Conservation (phyloP, 2,797 vertebrate species). For the Tadarida brasiliensis region DNA sequence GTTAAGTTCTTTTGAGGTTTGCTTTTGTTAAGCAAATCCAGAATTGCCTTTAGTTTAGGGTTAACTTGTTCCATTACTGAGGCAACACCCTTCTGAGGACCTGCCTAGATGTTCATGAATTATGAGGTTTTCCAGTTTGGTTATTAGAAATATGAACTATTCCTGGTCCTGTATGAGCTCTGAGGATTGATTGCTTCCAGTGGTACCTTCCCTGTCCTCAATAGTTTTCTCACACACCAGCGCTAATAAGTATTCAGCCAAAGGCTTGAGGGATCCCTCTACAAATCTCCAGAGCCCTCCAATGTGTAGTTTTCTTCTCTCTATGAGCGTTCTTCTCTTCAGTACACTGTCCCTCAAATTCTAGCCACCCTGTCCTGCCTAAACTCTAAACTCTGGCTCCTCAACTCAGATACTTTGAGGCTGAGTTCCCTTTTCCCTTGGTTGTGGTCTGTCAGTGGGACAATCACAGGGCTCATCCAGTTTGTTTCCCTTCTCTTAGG, state of each 20-base stretch:
- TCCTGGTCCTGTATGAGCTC: neutral
- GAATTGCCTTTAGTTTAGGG: neutral
- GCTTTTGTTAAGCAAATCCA: neutral
- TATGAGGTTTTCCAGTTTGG: neutral
- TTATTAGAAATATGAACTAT: neutral
- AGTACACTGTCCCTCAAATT: neutral
- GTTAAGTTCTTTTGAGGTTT: neutral
- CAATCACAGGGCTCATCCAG: neutral
- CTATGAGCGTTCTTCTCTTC: neutral
- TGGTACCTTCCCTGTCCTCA: neutral
- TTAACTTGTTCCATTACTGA: neutral
- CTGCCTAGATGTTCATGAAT: neutral
- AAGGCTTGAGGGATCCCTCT: neutral
- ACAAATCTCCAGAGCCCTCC: neutral
- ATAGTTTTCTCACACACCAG: neutral
- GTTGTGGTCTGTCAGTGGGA: neutral
- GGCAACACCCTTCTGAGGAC: neutral
- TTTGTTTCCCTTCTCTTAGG: neutral
- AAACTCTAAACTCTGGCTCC: slow-evolving; percentile 7
- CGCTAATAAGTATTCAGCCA: neutral
- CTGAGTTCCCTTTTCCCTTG: neutral
- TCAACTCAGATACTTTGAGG: neutral
- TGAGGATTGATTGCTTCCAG: neutral
- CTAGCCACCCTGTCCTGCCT: neutral
- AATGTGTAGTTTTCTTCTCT: neutral